phyloP scores from a whole-genome alignment of 53 echinoderm and acorn worm genomes.

The Apostichopus leukothele region DNA sequence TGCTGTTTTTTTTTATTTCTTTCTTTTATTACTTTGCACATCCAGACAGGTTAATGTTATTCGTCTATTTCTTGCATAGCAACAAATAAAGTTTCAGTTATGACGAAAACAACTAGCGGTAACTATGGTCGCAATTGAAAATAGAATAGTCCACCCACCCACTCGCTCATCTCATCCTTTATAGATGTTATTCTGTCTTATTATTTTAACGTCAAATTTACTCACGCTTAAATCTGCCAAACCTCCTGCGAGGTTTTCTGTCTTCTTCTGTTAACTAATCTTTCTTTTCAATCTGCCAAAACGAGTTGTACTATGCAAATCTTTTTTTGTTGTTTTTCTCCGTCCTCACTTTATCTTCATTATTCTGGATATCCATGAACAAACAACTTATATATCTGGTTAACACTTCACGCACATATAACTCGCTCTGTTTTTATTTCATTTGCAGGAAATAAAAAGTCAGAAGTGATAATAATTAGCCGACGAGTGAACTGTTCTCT shows the following conservation, averaged over 20 bases:
- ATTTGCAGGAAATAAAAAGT: slow-evolving; percentile 9
- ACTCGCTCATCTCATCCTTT: background rate
- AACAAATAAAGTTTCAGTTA: no score
- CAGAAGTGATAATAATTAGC: slow-evolving; percentile 1
- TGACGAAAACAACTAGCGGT: no score
- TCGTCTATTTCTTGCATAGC: no score
- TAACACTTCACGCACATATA: background rate
- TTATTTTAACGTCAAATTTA: background rate
- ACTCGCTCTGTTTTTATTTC: slow-evolving; percentile 10
- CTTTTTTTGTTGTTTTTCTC: no score
- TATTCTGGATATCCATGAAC: background rate
- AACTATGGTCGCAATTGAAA: background rate
- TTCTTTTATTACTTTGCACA: no score
- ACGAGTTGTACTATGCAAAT: background rate
- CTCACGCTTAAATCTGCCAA: background rate
- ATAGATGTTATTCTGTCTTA: background rate
- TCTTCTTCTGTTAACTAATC: background rate
- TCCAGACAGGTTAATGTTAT: no score
- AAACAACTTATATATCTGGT: background rate
- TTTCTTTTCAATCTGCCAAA: background rate
- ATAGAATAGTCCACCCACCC: background rate
- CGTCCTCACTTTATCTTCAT: background rate
- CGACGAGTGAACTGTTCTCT: slow-evolving; percentile 1
- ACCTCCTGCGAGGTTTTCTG: background rate
- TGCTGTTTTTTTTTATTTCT: no score